phyloP scores from a whole-genome alignment of 2,113 vertebrate genomes.

The Cebus imitator region DNA sequence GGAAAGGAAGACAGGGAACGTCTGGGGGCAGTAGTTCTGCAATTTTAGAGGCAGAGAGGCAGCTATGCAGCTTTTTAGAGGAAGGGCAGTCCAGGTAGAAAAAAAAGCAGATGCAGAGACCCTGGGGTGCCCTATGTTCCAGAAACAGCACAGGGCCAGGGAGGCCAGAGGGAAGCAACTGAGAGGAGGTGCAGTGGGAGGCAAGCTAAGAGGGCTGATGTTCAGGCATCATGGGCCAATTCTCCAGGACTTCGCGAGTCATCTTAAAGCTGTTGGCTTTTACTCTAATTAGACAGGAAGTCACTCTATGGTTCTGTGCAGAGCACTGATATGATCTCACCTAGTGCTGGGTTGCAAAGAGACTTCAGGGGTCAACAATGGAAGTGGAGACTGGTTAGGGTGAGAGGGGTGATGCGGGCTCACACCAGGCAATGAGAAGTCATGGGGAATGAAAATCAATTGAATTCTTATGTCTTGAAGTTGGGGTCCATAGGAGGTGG shows the following conservation, averaged over 20 bases:
- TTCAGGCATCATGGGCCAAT: not conserved
- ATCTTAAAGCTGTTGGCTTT: not conserved
- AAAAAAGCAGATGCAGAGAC: not conserved
- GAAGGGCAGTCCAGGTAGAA: not conserved
- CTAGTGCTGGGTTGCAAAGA: not conserved
- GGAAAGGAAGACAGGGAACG: not conserved
- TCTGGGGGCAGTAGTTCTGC: too few relatives aligned
- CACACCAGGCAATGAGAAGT: not conserved
- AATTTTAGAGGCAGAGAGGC: not conserved
- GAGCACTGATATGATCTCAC: not conserved
- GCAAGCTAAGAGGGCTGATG: not conserved
- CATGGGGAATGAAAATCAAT: too few relatives aligned
- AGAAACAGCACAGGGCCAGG: not conserved
- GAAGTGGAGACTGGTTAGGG: not conserved
- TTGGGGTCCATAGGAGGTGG: not conserved
- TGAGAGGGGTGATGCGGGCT: not conserved
- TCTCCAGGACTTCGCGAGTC: not conserved
- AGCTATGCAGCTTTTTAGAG: not conserved
- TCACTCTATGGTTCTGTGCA: not conserved
- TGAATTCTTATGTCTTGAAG: not conserved
- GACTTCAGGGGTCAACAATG: not conserved
- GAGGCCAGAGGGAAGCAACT: too few relatives aligned
- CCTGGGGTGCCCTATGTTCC: not conserved
- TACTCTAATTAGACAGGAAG: not conserved
- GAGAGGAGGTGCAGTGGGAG: not conserved